phyloP scores from a whole-genome alignment of 92 coral and sea anemone genomes.

The Micromussa lordhowensis region DNA sequence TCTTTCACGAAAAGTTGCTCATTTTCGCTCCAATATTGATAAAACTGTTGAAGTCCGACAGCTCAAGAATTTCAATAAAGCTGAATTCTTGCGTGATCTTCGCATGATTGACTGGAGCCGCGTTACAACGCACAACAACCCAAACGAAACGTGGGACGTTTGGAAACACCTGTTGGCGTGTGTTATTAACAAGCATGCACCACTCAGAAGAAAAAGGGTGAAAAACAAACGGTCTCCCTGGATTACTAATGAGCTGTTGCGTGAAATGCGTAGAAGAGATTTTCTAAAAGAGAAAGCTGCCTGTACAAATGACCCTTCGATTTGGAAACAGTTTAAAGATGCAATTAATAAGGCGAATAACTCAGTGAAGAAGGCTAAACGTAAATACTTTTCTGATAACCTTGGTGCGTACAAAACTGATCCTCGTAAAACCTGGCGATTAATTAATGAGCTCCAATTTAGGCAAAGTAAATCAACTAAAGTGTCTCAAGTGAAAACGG shows the following conservation, averaged over 20 bases:
- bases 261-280: not conserved
- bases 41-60: no score
- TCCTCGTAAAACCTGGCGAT: slow-evolving; percentile 56
- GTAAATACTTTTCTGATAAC: slow-evolving; percentile 30
- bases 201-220: not conserved
- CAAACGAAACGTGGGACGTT: no score
- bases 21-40: no score
- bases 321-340: not conserved
- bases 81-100: no score
- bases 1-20: no score
- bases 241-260: slow-evolving; percentile 20
- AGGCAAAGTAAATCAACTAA: slow-evolving; percentile 40
- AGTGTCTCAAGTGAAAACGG: slow-evolving; percentile 35
- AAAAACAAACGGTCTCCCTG: slow-evolving; percentile 20
- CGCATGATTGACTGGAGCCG: no score
- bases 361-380: slow-evolving; percentile 41
- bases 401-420: slow-evolving; percentile 31
- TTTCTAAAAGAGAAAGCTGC: not conserved
- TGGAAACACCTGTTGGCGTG: not conserved
- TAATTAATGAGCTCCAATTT: no score
- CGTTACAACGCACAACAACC: no score
- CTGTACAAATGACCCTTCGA: not conserved
- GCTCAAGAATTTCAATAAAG: no score
- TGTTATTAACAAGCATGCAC: slow-evolving; percentile 2
- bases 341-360: not conserved